phyloP scores from a whole-genome alignment of 2,797 vertebrate genomes.

The Synanceia verrucosa region DNA sequence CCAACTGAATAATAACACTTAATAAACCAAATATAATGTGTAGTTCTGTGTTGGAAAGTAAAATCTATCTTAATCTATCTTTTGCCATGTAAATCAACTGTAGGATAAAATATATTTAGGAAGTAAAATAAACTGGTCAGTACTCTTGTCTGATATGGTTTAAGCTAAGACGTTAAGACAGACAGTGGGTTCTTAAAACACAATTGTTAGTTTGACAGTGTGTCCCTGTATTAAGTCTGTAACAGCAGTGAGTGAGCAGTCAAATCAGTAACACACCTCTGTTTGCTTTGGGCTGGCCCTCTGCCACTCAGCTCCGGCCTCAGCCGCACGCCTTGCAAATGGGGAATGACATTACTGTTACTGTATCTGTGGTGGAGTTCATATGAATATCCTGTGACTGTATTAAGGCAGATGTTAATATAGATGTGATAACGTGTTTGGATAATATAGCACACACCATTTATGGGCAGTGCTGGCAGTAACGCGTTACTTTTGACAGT shows the following conservation, averaged over 20 bases:
- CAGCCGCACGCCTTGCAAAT: conserved; percentile 52
- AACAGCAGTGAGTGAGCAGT: conserved; percentile 31
- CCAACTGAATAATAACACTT: not conserved
- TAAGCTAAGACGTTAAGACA: not conserved
- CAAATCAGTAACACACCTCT: conserved; percentile 74
- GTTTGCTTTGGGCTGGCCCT: conserved; percentile 66
- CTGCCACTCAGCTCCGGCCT: conserved; percentile 38
- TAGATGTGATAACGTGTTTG: not conserved
- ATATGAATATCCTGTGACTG: conserved; percentile 34
- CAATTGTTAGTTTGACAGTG: not conserved
- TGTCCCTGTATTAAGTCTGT: conserved; percentile 19
- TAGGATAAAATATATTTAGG: not conserved
- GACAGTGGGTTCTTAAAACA: not conserved
- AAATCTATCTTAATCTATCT: not conserved
- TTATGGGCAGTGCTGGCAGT: not conserved
- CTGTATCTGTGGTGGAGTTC: conserved; percentile 16
- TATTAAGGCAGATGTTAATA: not conserved
- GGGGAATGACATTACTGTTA: conserved; percentile 45
- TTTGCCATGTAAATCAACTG: not conserved
- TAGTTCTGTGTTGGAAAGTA: not conserved
- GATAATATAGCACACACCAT: not conserved
- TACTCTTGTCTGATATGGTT: too few species aligned
- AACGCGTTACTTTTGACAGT: too few species aligned
- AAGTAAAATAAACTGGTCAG: not conserved
- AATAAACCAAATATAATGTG: not conserved